phyloP scores from a whole-genome alignment of 35 echinoderm and acorn worm genomes.

The Diadema setosum region DNA sequence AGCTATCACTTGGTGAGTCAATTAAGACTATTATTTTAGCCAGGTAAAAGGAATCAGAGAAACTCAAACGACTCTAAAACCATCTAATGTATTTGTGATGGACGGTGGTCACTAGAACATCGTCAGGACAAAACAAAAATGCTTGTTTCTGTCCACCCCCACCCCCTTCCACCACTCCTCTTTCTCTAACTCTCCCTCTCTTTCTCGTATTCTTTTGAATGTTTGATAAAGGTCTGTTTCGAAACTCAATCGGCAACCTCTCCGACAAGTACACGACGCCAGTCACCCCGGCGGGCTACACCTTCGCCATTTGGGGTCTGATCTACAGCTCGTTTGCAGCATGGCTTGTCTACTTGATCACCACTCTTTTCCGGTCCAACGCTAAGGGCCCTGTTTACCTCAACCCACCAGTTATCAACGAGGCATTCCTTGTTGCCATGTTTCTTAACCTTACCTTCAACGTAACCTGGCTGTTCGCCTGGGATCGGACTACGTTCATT shows the following conservation, averaged over 20 bases:
- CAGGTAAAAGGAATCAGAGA: no score
- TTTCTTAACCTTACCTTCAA: constrained; percentile 9
- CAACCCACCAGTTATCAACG: constrained; percentile 38
- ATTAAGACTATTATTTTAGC: no score
- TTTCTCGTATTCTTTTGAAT: no score
- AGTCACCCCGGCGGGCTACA: constrained; percentile 43
- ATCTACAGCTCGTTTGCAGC: constrained; percentile 49
- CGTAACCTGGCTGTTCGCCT: constrained; percentile 24
- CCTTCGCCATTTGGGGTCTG: constrained; percentile 61
- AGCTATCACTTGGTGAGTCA: background rate
- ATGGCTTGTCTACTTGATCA: constrained; percentile 18
- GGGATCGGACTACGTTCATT: background rate
- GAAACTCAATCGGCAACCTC: constrained; percentile 10
- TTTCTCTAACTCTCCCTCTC: no score
- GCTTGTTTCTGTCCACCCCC: no score
- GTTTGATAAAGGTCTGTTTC: constrained; percentile 38
- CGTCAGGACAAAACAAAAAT: no score
- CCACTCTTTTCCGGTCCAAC: constrained; percentile 37
- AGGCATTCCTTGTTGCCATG: background rate
- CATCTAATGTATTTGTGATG: no score
- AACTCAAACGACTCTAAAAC: no score
- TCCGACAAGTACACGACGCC: constrained; percentile 15
- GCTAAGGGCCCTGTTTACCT: constrained; percentile 26
- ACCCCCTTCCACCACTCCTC: no score
- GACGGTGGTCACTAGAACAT: no score